A percentile compares a stretch with the other conserved stretches of the same genome.
Conservation (phyloP, 2,113 vertebrate genomes). For the Cinclus cinclus region DNA sequence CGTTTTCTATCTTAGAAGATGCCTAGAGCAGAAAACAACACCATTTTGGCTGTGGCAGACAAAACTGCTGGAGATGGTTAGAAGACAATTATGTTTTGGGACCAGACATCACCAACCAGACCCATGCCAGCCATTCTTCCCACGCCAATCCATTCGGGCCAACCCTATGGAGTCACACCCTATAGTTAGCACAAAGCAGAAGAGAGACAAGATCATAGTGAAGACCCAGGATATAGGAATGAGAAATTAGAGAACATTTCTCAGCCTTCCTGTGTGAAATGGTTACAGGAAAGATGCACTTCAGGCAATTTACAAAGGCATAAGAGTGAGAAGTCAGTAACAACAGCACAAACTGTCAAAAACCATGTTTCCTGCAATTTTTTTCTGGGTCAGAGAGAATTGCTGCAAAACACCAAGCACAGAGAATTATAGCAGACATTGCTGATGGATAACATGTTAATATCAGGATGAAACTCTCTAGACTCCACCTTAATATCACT, state of each 20-base stretch:
- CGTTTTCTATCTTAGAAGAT: not conserved
- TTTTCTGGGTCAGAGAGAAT: not conserved
- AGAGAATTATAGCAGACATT: not conserved
- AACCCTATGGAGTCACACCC: rapidly evolving
- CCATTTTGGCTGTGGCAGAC: not conserved
- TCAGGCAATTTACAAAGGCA: not conserved
- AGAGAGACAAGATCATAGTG: rapidly evolving
- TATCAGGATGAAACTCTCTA: not conserved
- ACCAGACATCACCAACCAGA: not conserved
- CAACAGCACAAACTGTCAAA: not conserved
- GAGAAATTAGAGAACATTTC: not conserved
- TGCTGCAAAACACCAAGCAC: not conserved
- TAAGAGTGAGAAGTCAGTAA: not conserved
- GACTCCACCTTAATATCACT: not conserved
- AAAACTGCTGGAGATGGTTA: not conserved
- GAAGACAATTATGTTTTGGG: not conserved
- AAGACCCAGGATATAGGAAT: not conserved
- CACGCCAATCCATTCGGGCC: not conserved
- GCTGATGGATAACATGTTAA: not conserved
- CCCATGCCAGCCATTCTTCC: not conserved
- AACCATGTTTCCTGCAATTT: not conserved
- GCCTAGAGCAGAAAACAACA: not conserved
- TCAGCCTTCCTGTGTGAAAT: not conserved
- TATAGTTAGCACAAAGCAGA: not conserved
- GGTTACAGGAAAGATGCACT: not conserved